Evolutionary conservation across 2,797 vertebrate genomes (phyloP).

Genomic region (Ctenopoma multispine): DNA sequence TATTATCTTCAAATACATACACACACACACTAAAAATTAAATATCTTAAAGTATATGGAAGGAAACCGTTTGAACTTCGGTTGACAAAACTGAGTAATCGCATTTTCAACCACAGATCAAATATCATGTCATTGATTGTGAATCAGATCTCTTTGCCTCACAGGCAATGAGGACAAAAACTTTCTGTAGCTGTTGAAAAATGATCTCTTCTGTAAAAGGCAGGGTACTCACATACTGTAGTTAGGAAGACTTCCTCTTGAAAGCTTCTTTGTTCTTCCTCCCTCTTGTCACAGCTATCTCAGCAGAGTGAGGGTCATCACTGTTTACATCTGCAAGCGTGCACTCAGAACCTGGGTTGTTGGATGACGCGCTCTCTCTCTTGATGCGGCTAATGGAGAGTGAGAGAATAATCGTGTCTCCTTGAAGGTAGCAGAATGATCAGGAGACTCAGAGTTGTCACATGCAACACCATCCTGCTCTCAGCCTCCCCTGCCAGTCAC

Average conservation of each 20-base stretch:
- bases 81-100: too few relatives aligned
- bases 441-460: conserved; percentile 30
- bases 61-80: not conserved
- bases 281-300: conserved; percentile 38
- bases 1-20: too few relatives aligned
- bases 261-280: conserved; percentile 5
- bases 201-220: not conserved
- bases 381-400: conserved; percentile 26
- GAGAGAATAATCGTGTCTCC: conserved; percentile 18
- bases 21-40: too few relatives aligned
- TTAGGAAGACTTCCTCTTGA: conserved; percentile 30
- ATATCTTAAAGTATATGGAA: too few relatives aligned
- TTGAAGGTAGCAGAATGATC: conserved; percentile 33
- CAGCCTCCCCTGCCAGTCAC: conserved; percentile 8
- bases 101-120: too few relatives aligned
- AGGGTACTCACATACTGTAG: conserved; percentile 54
- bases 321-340: conserved; percentile 57
- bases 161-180: not conserved
- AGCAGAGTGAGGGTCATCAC: conserved; percentile 35
- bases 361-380: conserved; percentile 11
- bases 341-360: conserved; percentile 6
- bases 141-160: conserved; percentile 4
- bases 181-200: not conserved
- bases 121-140: conserved; percentile 6
- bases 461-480: conserved; percentile 33